Evolutionary conservation across 2,888 invertebrate species (phyloP).

Genomic region (Odontomyia ornata): DNA sequence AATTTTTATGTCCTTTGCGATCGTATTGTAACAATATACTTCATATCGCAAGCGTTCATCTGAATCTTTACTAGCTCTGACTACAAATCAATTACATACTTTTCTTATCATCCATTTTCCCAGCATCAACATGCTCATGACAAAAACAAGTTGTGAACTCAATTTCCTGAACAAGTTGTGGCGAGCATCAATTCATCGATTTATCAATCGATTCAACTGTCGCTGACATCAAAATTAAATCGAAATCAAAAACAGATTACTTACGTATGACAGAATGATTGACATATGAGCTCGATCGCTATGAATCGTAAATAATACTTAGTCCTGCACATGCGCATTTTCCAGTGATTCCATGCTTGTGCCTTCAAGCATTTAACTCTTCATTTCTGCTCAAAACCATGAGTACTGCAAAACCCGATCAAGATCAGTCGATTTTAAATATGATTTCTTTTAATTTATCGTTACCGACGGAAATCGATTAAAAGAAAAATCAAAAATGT

Average conservation of each 20-base stretch:
- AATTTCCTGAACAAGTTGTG: conserved; percentile 16
- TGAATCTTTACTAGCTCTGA: no score
- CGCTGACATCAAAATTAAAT: conserved; percentile 39
- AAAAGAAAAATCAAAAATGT: conserved; percentile 31
- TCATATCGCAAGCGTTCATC: no score
- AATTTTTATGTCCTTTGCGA: no score
- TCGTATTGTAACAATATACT: no score
- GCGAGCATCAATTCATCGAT: conserved; percentile 19
- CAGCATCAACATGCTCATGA: not conserved
- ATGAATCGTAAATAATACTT: conserved; percentile 33
- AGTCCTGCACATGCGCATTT: conserved; percentile 9
- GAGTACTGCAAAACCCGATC: not conserved
- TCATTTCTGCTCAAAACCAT: not conserved
- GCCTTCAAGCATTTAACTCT: no score
- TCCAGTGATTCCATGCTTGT: not conserved
- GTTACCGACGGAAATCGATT: conserved; percentile 26
- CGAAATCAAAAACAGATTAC: conserved; percentile 44
- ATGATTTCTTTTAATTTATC: conserved; percentile 31
- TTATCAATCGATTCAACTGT: conserved; percentile 40
- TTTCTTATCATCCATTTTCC: conserved; percentile 12
- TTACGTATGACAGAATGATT: conserved; percentile 42
- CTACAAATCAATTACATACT: conserved; percentile 20
- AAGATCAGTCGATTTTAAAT: not conserved
- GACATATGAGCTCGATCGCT: conserved; percentile 37
- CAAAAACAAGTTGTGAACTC: conserved; percentile 36